Evolutionary conservation across 2,113 vertebrate species (phyloP).

Genomic region (Thunnus maccoyii): DNA sequence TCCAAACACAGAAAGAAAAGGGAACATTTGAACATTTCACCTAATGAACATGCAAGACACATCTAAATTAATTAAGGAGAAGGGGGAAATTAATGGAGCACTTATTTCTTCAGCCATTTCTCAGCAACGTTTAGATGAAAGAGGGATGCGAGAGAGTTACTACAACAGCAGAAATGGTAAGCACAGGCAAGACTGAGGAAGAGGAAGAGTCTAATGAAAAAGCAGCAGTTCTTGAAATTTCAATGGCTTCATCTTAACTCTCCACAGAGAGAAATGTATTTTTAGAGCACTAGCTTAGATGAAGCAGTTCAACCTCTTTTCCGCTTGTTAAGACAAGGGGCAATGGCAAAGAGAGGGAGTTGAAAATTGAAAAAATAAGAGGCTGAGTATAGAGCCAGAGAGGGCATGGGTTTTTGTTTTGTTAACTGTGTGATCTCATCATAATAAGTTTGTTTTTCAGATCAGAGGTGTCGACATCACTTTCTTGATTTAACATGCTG

Average conservation of each 20-base stretch:
- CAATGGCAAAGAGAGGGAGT: conserved; percentile 29
- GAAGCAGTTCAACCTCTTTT: conserved; percentile 56
- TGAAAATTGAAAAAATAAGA: neutral
- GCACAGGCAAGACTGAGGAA: conserved; percentile 23
- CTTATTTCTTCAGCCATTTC: conserved; percentile 48
- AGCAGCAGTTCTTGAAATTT: conserved; percentile 57
- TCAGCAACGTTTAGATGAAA: conserved; percentile 46
- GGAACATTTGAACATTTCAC: conserved; percentile 55
- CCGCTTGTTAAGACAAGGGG: conserved; percentile 32
- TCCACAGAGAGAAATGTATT: conserved; percentile 56
- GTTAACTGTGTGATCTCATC: conserved; percentile 1
- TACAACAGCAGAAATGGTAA: conserved; percentile 31
- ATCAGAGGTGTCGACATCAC: conserved; percentile 9
- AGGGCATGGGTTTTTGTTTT: conserved; percentile 3
- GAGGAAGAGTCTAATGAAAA: conserved; percentile 47
- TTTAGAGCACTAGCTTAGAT: conserved; percentile 61
- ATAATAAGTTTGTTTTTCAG: conserved; percentile 19
- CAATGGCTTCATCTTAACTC: conserved; percentile 54
- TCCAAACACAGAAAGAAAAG: conserved; percentile 8
- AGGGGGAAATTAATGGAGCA: conserved; percentile 44
- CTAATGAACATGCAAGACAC: conserved; percentile 46
- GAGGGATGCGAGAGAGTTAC: conserved; percentile 38
- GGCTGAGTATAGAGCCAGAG: conserved; percentile 2
- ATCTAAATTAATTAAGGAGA: conserved; percentile 68
- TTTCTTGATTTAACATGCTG: conserved; percentile 20